Evolutionary conservation across 2,888 invertebrate species (phyloP), one percentile per base, ranked within the genome.

Genomic region (Apocheima hispidaria): DNA sequence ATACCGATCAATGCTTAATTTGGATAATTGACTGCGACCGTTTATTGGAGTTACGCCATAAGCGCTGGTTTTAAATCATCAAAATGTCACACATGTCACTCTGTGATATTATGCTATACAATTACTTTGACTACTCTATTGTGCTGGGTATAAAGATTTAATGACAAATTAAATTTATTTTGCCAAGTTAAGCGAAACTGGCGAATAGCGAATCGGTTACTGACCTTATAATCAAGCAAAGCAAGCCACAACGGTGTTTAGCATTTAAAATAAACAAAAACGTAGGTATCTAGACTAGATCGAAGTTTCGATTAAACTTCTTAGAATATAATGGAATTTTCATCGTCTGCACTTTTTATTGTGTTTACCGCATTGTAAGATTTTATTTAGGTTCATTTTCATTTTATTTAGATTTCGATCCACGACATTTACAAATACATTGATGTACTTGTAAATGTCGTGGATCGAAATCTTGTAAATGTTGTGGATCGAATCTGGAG

Each of bases 271-370:
- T 28, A 51, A 51, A 51, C 28, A 51, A 26, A 30, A 40, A 26
- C 18, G 12, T 40, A 30, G 20, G 12, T 18, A 28, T 40, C 51
- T 50, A 50, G 36, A 10, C 51, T 28, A 51, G 51, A 40, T 38
- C 23, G 38, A 21, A 49, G 33, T 35, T n/a, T 5, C 20, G 33
- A 48, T 20, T 49, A n/a, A 30, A 26, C 18, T 9, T 26, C 20
- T n/a, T 2, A 12, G 41, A 56, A 38, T 51, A 58, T 28, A 38
- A 30, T 51, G 6, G 44, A 44, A 28, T 51, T 43, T 38, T n/a
- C 0, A 30, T n/a, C 7, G 14, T 21, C 14, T 35, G 23, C 21
- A 9, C 10, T 35, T 35, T 35, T 35, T 18, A 7, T 9, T 7
- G 10, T 20, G 6, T 6, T 46, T 12, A 18, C 12, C 21, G 41